Evolutionary conservation across 2,888 invertebrate species (phyloP).

Genomic region (Incurvaria masculella): DNA sequence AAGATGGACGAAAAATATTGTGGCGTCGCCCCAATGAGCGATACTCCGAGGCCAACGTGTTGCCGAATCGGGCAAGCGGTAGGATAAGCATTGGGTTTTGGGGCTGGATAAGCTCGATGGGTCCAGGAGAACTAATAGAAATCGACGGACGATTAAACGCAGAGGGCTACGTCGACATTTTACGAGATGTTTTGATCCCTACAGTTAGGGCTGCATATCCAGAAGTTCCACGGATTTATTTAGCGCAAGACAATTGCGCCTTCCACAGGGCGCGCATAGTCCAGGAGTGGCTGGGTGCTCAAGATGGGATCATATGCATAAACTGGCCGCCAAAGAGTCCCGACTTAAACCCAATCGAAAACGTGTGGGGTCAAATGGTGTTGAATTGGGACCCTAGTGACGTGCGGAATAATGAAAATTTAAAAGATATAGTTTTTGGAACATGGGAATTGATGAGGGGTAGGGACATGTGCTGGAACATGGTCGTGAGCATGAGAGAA

Average conservation of each 20-base stretch:
- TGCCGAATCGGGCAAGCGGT: conserved; percentile 12
- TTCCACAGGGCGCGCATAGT: background rate
- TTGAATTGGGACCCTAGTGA: conserved; percentile 10
- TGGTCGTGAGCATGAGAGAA: conserved; percentile 9
- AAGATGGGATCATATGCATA: background rate
- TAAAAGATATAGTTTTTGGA: conserved; percentile 1
- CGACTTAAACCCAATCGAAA: conserved; percentile 10
- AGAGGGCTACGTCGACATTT: conserved; percentile 5
- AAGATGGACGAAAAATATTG: too few relatives aligned
- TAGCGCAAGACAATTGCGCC: too few relatives aligned
- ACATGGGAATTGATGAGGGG: conserved; percentile 11
- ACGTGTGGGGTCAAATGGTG: conserved; percentile 10
- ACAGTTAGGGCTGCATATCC: too few relatives aligned
- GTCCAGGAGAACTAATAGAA: conserved; percentile 17
- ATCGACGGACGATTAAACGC: conserved; percentile 13
- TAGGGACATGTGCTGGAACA: conserved; percentile 7
- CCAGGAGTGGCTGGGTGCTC: background rate
- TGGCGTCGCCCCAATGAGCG: too few relatives aligned
- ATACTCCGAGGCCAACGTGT: too few relatives aligned
- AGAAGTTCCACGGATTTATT: too few relatives aligned
- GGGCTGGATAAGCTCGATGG: conserved; percentile 19
- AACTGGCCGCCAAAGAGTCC: conserved; percentile 7
- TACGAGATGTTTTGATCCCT: background rate
- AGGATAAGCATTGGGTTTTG: conserved; percentile 16
- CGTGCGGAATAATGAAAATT: conserved; percentile 4